phyloP scores from a whole-genome alignment of 2,797 vertebrate species.

The Sarcoramphus papa region DNA sequence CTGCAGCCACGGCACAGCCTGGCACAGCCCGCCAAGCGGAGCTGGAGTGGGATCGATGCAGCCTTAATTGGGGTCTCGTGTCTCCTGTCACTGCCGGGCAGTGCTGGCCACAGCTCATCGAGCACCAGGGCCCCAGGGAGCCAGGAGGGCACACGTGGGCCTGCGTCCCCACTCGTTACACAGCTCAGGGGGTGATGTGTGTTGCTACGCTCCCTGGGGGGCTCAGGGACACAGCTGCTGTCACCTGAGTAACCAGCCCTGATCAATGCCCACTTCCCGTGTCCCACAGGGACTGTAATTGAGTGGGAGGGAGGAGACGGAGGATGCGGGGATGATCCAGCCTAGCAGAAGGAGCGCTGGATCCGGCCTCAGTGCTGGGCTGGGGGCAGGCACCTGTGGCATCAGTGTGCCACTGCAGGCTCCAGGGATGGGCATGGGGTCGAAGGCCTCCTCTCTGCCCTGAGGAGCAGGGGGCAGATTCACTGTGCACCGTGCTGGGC shows the following conservation, averaged over 20 bases:
- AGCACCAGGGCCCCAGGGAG: background rate
- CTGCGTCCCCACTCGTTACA: background rate
- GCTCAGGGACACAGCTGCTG: conserved; percentile 13
- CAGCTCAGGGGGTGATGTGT: background rate
- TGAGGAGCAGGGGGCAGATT: background rate
- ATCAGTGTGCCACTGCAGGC: background rate
- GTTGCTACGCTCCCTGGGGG: background rate
- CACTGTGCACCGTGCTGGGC: accelerated
- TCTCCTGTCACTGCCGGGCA: conserved; percentile 41
- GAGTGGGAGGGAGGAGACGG: background rate
- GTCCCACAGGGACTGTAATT: conserved; percentile 37
- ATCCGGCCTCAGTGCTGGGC: accelerated
- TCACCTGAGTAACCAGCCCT: conserved; percentile 50
- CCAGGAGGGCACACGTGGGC: background rate
- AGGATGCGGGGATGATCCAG: background rate
- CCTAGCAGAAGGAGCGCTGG: accelerated
- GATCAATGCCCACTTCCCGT: background rate
- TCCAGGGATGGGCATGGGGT: background rate
- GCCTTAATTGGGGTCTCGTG: conserved; percentile 55
- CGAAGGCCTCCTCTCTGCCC: background rate
- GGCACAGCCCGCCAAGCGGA: background rate
- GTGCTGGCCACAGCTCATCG: background rate
- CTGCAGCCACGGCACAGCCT: background rate
- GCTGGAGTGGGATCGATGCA: conserved; percentile 11
- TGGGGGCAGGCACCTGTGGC: accelerated